Base-by-base conservation (phyloP, 2,888 invertebrate species). In the Octodonta nipae region DNA sequence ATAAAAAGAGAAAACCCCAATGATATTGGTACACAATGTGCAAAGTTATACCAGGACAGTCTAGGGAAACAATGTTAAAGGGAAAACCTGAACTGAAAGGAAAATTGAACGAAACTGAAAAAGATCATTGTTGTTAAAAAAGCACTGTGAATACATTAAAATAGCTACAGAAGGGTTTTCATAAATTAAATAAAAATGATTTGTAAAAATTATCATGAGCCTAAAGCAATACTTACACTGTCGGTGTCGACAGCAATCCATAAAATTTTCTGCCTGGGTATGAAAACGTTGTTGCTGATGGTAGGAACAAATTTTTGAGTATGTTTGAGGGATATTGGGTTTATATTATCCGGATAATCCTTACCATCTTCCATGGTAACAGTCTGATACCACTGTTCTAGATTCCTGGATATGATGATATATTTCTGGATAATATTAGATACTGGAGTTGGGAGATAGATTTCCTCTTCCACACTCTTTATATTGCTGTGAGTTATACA, bases 231-330 rank as follows among this genome's bases (percentile, higher is more conserved):
- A 50, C 60, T 55, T 56, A 77, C 76, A 53, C 67, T 61, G 49
- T 71, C 67, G 45, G 67, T 70, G 40, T 66, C 64, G 15, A 78
- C 58, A 34, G 64, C 59, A 10, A 75, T 67, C 40, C 77, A 54
- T 14, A 79, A 55, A 26, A 80, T 61, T 39, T 73, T 67, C 54
- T 79, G 78, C 27, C 79, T 58, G 2, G 79, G 78, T 32, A 78
- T 67, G 49, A 69, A 67, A 15, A 42, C 43, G 35, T 54, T 54
- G 32, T 52, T 51, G 24, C 49, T 42, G 30, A 54, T 41, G 14
- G 50, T 43, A 2, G 69, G 67, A 40, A 62, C 58, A 48, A 68
- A 69, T 42, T 67, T 68, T 38, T 68, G 67, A 10, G 63, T 58
- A 41, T 61, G 57, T 44, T 62, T 62, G 26, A 61, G 44, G 13